Evolutionary conservation across 2,888 invertebrate species (phyloP).

Genomic region (Thalpophila matura): DNA sequence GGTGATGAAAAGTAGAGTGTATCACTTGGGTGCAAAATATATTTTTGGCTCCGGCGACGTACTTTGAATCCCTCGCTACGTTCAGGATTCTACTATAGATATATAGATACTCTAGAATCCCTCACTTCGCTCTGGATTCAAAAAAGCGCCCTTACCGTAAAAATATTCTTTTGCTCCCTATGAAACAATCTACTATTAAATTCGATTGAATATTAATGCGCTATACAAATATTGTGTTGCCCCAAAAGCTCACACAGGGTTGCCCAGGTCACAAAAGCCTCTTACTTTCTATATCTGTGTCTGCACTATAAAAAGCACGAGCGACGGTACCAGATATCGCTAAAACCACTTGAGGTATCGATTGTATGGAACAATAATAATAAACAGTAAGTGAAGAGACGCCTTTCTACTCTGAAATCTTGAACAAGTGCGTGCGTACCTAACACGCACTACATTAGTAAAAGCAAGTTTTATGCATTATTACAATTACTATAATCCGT

Average conservation of each 20-base stretch:
- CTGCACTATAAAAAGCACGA: conserved; percentile 61
- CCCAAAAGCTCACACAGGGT: conserved; percentile 3
- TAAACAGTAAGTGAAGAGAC: conserved; percentile 69
- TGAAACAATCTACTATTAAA: too few species aligned
- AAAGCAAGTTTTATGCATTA: conserved; percentile 81
- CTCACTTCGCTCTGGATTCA: too few species aligned
- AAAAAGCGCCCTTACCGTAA: too few species aligned
- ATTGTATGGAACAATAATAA: conserved; percentile 74
- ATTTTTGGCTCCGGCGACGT: too few species aligned
- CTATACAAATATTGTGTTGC: too few species aligned
- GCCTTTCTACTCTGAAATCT: conserved; percentile 75
- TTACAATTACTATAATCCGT: conserved; percentile 79
- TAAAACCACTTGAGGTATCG: conserved; percentile 65
- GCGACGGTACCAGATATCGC: conserved; percentile 53
- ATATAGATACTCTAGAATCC: too few species aligned
- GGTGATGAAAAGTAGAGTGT: too few species aligned
- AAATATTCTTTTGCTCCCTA: too few species aligned
- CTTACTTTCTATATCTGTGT: conserved; percentile 63
- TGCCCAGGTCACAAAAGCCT: conserved; percentile 41
- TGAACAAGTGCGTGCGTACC: conserved; percentile 55
- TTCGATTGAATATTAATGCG: too few species aligned
- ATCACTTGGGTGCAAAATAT: too few species aligned
- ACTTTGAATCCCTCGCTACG: too few species aligned
- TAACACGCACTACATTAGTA: conserved; percentile 71
- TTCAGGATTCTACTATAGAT: too few species aligned